Percentiles rank a stretch among this genome's conserved stretches.
Evolutionary conservation across 2,113 vertebrate genomes (phyloP).

Genomic region (Capra hircus): DNA sequence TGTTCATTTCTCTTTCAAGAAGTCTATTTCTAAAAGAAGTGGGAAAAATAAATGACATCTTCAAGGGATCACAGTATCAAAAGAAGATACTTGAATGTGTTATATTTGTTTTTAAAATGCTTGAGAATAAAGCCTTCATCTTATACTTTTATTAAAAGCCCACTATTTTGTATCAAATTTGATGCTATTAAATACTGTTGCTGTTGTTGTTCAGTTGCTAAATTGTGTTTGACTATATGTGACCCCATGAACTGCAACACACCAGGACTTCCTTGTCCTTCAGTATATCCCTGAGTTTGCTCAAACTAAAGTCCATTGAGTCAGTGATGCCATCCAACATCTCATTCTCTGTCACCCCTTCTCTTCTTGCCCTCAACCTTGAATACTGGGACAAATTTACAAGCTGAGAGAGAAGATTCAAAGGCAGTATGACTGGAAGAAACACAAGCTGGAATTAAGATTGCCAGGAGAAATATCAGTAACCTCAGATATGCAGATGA

Average conservation of each 20-base stretch:
- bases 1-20: background rate
- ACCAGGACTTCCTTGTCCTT: background rate
- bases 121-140: background rate
- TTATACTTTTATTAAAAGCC: background rate
- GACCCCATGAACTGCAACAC: background rate
- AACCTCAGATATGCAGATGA: too few relatives aligned
- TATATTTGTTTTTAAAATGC: background rate
- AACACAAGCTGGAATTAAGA: too few relatives aligned
- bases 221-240: background rate
- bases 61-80: background rate
- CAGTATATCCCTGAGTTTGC: background rate
- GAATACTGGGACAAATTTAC: background rate
- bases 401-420: background rate
- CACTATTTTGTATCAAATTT: background rate
- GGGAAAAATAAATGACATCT: background rate
- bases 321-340: background rate
- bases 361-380: background rate
- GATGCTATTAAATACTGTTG: background rate
- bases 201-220: background rate
- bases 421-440: background rate
- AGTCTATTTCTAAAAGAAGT: background rate
- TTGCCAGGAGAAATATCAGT: too few relatives aligned
- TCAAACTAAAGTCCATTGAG: background rate
- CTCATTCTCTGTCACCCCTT: background rate
- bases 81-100: background rate